phyloP scores from a whole-genome alignment of 2,888 invertebrate species.

The Dendrolimus houi region DNA sequence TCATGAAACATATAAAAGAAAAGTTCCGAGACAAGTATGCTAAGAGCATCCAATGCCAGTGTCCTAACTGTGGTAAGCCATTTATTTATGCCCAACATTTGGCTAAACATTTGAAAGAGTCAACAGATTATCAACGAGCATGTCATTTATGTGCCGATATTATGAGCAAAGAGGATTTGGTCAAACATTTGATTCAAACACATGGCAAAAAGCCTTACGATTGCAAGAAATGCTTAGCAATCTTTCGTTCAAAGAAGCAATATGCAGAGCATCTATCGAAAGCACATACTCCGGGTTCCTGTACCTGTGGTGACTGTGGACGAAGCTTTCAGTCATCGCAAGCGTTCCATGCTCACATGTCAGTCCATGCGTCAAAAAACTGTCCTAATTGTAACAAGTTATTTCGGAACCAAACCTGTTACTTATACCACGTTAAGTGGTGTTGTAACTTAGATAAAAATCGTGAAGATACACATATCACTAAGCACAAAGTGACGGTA shows the following conservation, averaged over 20 bases:
- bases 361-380: conserved; percentile 36
- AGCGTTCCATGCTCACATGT: conserved; percentile 44
- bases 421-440: conserved; percentile 42
- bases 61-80: conserved; percentile 44
- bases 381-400: conserved; percentile 50
- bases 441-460: conserved; percentile 45
- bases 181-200: conserved; percentile 30
- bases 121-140: conserved; percentile 41
- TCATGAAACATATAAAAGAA: not conserved
- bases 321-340: conserved; percentile 36
- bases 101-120: conserved; percentile 48
- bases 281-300: conserved; percentile 35
- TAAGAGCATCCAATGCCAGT: conserved; percentile 28
- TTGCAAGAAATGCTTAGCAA: conserved; percentile 50
- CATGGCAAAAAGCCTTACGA: conserved; percentile 33
- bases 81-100: conserved; percentile 39
- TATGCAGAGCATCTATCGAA: conserved; percentile 29
- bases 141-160: conserved; percentile 51
- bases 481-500: conserved; percentile 32
- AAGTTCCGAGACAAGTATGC: conserved; percentile 4
- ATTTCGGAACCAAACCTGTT: conserved; percentile 53
- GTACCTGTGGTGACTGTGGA: conserved; percentile 55
- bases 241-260: conserved; percentile 27
- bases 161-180: conserved; percentile 40
- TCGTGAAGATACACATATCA: conserved; percentile 22